These are phyloP conservation scores for Polylopha cassiicola DNA, from an alignment of 2,888 invertebrate genomes.

Conservation along the genomic window DNA sequence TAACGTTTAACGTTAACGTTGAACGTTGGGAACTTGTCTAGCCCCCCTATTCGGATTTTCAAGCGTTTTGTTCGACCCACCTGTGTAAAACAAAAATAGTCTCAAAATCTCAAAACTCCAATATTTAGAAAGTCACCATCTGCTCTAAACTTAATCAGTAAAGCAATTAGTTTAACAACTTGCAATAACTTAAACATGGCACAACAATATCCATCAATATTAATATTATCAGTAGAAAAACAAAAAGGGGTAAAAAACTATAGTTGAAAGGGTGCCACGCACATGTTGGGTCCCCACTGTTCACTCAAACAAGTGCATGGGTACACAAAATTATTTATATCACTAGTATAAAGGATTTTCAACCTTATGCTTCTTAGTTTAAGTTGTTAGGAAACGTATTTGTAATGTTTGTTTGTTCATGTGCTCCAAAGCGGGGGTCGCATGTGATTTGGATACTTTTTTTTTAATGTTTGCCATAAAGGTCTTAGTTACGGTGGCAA, in stretches of 20 bases:
- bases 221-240: constrained; percentile 44
- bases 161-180: constrained; percentile 10
- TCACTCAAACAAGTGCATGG: constrained; percentile 60
- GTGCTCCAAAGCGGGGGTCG: constrained; percentile 60
- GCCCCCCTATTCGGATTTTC: too few relatives aligned
- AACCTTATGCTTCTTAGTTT: neutral
- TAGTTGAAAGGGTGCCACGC: constrained; percentile 30
- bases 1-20: too few relatives aligned
- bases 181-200: constrained; percentile 22
- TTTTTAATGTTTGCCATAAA: constrained; percentile 7
- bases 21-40: too few relatives aligned
- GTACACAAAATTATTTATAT: constrained; percentile 34
- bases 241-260: constrained; percentile 56
- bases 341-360: neutral
- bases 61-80: too few relatives aligned
- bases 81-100: too few relatives aligned
- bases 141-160: constrained; percentile 3
- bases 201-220: constrained; percentile 41
- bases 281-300: constrained; percentile 63
- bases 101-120: too few relatives aligned
- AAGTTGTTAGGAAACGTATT: constrained; percentile 8
- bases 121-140: too few relatives aligned
- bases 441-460: constrained; percentile 40
- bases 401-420: constrained; percentile 58
- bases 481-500: too few relatives aligned